These are phyloP conservation scores for Typhlichthys subterraneus DNA, from an alignment of 2,797 vertebrate genomes.

Conservation along the genomic window DNA sequence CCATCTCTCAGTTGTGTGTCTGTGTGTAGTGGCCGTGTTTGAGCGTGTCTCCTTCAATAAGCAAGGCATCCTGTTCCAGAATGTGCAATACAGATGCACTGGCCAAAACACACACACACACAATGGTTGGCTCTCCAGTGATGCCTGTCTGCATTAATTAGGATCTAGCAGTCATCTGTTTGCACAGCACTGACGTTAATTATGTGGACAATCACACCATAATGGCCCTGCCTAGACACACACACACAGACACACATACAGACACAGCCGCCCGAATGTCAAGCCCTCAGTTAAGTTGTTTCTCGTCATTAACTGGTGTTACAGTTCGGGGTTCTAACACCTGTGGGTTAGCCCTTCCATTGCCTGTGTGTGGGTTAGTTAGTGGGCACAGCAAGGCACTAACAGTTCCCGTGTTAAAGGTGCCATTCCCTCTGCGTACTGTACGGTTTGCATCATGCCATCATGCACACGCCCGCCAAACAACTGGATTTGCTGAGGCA, in stretches of 20 bases:
- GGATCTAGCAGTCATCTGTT: conserved; percentile 61
- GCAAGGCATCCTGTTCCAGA: neutral
- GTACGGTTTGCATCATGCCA: conserved; percentile 5
- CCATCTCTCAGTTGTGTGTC: neutral
- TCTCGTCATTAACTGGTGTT: neutral
- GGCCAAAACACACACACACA: conserved; percentile 8
- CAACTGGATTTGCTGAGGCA: conserved; percentile 59
- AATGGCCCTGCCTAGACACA: conserved; percentile 66
- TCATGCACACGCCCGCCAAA: conserved; percentile 47
- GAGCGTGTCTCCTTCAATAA: conserved; percentile 10
- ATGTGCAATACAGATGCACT: neutral
- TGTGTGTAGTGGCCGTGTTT: conserved; percentile 11
- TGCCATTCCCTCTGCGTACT: conserved; percentile 31
- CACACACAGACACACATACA: conserved; percentile 41
- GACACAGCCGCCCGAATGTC: conserved; percentile 12
- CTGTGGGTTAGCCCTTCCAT: neutral
- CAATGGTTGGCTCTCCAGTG: conserved; percentile 12
- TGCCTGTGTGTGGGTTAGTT: neutral
- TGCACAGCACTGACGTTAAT: conserved; percentile 57
- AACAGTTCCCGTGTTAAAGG: conserved; percentile 20
- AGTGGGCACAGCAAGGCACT: neutral
- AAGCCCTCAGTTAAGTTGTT: neutral
- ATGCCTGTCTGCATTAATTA: conserved; percentile 63
- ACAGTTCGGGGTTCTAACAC: neutral
- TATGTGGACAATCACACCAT: conserved; percentile 62